Evolutionary conservation across 2,888 invertebrate genomes (phyloP).

Genomic region (Xylota segnis): DNA sequence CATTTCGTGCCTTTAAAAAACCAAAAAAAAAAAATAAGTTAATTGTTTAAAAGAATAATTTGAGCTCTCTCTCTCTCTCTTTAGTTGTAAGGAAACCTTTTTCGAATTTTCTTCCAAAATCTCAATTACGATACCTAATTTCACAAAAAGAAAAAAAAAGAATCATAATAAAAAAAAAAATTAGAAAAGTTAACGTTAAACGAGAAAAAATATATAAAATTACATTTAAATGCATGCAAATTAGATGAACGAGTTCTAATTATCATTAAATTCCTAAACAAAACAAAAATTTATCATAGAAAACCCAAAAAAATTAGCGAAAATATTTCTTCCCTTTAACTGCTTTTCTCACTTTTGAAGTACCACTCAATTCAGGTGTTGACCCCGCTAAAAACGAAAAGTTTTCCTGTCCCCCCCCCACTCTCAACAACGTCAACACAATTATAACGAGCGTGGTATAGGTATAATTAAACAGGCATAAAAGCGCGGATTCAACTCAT

Average conservation of each 20-base stretch:
- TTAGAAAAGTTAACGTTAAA: conserved; percentile 25
- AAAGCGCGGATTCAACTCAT: conserved; percentile 17
- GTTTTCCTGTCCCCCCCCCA: conserved; percentile 1
- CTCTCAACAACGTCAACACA: conserved; percentile 35
- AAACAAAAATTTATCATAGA: conserved; percentile 9
- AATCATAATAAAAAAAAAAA: conserved; percentile 29
- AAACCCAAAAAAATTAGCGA: neutral
- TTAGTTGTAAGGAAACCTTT: neutral
- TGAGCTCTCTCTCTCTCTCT: neutral
- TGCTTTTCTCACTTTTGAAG: neutral
- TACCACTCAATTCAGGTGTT: conserved; percentile 6
- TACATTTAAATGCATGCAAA: conserved; percentile 27
- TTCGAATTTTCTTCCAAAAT: neutral
- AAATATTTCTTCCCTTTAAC: neutral
- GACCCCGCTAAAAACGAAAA: conserved; percentile 18
- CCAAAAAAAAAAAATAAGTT: conserved; percentile 31
- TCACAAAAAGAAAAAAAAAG: conserved; percentile 16
- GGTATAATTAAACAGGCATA: conserved; percentile 52
- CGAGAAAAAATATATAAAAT: neutral
- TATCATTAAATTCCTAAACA: conserved; percentile 36
- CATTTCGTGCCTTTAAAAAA: conserved; percentile 74
- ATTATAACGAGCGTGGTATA: conserved; percentile 44
- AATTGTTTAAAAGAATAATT: conserved; percentile 28
- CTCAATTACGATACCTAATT: conserved; percentile 15
- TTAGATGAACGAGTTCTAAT: conserved; percentile 46